Base-by-base conservation (phyloP, 2,888 invertebrate species). In the Hipparchia semele region DNA sequence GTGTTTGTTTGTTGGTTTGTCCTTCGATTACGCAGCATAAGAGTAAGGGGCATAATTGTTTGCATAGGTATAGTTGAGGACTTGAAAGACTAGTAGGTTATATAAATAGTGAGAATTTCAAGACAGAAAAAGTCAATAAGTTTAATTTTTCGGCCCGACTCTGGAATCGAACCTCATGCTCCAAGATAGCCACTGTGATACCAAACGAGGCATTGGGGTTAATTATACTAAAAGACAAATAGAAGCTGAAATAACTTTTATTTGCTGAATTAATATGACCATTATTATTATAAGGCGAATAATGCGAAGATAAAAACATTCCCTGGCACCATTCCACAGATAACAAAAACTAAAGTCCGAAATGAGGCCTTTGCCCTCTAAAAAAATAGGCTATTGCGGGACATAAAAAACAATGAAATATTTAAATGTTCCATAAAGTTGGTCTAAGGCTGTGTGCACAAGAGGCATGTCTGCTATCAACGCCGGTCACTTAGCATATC, bases 401-500 rank as follows among this genome's bases (percentile, higher is more conserved):
- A 71, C 74, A 76, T 71, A 76, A 79, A 77, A 77, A 79, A 77
- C 73, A 73, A 72, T 73, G 72, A 76, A 79, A 77, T 78, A 79
- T 80, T 77, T 74, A 79, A 79, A 80, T 79, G 79, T 77, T 75
- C 76, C 76, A 74, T 76, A 79, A 80, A 80, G 80, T 77, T 79
- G 82, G 82, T 82, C 79, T 81, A 83, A 83, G 83, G 81, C 79
- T 74, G 75, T 77, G 76, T 78, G 74, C 79, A 73, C 71, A 76
- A 76, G 70, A 71, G 71, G 75, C 75, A 88, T 89, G 90, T 86
- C 86, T 82, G 87, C 87, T 92, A 92, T 93, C 92, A 90, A 84
- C 86, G 80, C 86, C 78, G 86, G 86, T 85, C 88, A 90, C 92
- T 93, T 92, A 92, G 92, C 92, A 92, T 92, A 93, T 92, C 91